Base-by-base conservation (phyloP, 2,797 vertebrate species). In the Tokudaia tokunoshimensis region DNA sequence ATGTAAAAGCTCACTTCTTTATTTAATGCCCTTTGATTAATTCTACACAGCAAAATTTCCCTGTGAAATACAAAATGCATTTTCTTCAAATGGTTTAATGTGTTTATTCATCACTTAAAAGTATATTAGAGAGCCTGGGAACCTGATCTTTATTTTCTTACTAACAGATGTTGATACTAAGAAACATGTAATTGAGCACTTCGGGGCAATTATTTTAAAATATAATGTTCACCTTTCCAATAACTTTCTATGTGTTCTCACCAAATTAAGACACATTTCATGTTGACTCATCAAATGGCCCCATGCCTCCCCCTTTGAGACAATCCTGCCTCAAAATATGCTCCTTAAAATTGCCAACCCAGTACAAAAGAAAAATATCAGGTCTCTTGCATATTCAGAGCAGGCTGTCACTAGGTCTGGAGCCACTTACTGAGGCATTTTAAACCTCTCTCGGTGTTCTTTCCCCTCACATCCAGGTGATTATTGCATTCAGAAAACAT, bases 81-180 rank as follows among this genome's bases (percentile, higher is more conserved):
- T 95, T 97, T 94, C 75, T 79, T 84, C 94, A 96, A 97, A 96
- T 92, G 80, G 24, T 59, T 96, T 96, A 85, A 96, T 94, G 76
- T 97, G 83, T 97, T 97, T 97, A 94, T 95, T 94, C 91, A 90
- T 96, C 95, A 90, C 89, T 95, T 96, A 89, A 94, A 80, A 74
- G 59, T 87, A 95, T 95, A 92, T 96, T 85, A 89, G 79, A 95
- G 95, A 97, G 89, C 91, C 80, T 79, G 67, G 24, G n/a, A 96
- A 96, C 89, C 92, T 90, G 92, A 96, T 97, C 96, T 97, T 97
- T 96, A 97, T 97, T 98, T 98, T 97, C 72, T 34, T 87, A 86
- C 92, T 82, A 97, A 96, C 96, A 97, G 97, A 96, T 97, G 91
- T 94, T 97, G 67, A 94, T 97, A 93, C 89, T 75, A 93, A 96